Evolutionary conservation across 1,140 invertebrate species (phyloP).

Genomic region (Drosophila lacteicornis): DNA sequence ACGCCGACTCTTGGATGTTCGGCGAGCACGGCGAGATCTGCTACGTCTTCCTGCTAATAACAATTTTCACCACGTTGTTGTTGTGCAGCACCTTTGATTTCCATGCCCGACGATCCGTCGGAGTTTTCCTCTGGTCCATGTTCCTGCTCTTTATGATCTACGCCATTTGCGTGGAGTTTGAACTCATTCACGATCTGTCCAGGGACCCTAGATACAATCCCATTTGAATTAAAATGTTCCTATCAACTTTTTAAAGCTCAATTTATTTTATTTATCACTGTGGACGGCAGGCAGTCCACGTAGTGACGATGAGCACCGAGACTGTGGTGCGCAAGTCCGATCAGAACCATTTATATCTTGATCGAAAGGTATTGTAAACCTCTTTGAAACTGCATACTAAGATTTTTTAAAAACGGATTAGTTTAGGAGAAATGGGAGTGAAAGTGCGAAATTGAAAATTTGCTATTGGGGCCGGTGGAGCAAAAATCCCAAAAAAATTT

Average conservation of each 20-base stretch:
- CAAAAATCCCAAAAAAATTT: no score
- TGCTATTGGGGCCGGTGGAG: no score
- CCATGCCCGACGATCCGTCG: constrained; percentile 43
- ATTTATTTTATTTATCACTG: background rate
- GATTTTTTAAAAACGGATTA: no score
- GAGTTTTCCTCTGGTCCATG: constrained; percentile 39
- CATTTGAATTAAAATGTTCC: constrained; percentile 11
- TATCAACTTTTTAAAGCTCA: background rate
- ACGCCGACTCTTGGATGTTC: constrained; percentile 27
- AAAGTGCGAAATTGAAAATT: no score
- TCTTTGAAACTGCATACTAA: no score
- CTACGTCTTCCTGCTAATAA: constrained; percentile 47
- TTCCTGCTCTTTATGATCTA: constrained; percentile 38
- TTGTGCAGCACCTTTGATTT: constrained; percentile 50
- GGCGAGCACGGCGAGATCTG: constrained; percentile 38
- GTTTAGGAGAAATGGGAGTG: no score
- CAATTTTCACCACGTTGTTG: constrained; percentile 20
- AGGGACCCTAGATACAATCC: constrained; percentile 8
- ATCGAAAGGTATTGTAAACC: no score
- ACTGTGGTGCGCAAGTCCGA: no score
- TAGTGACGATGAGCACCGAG: no score
- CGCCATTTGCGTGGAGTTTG: constrained; percentile 24
- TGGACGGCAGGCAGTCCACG: no score
- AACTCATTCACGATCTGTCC: constrained; percentile 38
- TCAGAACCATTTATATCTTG: no score